Evolutionary conservation across 1,140 invertebrate genomes (phyloP).

Genomic region (Drosophila ohnishii): DNA sequence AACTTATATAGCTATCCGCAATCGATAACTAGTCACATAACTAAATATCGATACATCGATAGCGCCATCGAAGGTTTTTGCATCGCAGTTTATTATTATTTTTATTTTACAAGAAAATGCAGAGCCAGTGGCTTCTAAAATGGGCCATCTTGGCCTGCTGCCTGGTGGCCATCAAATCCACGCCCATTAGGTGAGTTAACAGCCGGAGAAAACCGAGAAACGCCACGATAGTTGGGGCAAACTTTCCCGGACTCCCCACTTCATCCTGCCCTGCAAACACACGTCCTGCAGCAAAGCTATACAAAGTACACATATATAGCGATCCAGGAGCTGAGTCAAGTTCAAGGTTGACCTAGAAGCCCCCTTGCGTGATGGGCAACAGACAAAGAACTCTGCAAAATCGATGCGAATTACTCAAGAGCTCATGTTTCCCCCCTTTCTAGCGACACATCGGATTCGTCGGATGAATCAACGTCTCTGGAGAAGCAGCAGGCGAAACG

Average conservation of each 20-base stretch:
- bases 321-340: conserved; percentile 22
- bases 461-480: conserved; percentile 36
- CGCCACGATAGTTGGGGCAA: neutral
- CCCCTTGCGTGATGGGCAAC: neutral
- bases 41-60: neutral
- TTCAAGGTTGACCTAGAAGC: conserved; percentile 42
- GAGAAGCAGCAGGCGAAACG: neutral
- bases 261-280: conserved; percentile 1
- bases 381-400: conserved; percentile 7
- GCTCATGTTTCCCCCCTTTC: conserved; percentile 1
- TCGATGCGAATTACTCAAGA: conserved; percentile 10
- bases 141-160: conserved; percentile 32
- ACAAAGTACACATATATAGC: neutral
- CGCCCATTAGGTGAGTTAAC: conserved; percentile 37
- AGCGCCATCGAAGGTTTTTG: conserved; percentile 2
- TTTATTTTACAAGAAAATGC: conserved; percentile 45
- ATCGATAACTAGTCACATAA: neutral
- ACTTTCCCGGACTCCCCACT: conserved; percentile 3
- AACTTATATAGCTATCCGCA: too few species aligned
- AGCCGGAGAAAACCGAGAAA: neutral
- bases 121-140: conserved; percentile 24
- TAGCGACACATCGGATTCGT: conserved; percentile 40
- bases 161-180: conserved; percentile 18
- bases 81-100: conserved; percentile 44
- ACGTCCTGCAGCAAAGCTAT: conserved; percentile 2